Conservation (phyloP, 2,113 vertebrate species). For the Trematomus loennbergii region DNA sequence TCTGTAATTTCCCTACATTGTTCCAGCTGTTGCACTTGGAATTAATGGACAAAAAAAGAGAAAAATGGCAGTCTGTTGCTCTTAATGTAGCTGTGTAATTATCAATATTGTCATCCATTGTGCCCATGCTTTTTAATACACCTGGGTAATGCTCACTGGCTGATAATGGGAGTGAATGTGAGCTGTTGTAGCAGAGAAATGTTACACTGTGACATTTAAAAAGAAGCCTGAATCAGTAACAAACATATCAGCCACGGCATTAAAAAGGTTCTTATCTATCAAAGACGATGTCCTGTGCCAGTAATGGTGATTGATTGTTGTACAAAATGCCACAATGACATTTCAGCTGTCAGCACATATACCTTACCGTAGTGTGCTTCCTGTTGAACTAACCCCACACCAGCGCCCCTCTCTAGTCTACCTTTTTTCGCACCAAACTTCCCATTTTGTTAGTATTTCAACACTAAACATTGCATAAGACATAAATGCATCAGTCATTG, state of each 20-base stretch:
- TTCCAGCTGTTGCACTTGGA: conserved; percentile 61
- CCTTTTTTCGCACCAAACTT: conserved; percentile 34
- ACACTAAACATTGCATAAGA: conserved; percentile 57
- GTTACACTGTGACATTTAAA: conserved; percentile 78
- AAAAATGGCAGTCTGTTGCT: conserved; percentile 8
- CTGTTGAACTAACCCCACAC: conserved; percentile 60
- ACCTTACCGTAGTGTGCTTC: conserved; percentile 64
- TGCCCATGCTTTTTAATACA: conserved; percentile 38
- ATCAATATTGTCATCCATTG: conserved; percentile 48
- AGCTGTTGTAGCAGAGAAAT: conserved; percentile 60
- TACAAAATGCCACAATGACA: conserved; percentile 81
- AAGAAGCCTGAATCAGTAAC: conserved; percentile 60
- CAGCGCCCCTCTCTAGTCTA: background rate
- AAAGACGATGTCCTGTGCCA: conserved; percentile 63
- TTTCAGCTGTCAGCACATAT: conserved; percentile 74
- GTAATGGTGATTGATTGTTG: conserved; percentile 76
- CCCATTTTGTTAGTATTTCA: conserved; percentile 45
- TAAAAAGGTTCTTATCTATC: conserved; percentile 75
- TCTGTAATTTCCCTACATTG: conserved; percentile 75
- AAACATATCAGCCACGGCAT: conserved; percentile 64
- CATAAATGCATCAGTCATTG: conserved; percentile 39
- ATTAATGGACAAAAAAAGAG: conserved; percentile 41
- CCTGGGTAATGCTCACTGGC: conserved; percentile 32
- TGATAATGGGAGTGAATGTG: conserved; percentile 60
- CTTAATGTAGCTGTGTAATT: conserved; percentile 38